Base-by-base conservation (phyloP, 2,888 invertebrate species). In the Coecobrya sp. region DNA sequence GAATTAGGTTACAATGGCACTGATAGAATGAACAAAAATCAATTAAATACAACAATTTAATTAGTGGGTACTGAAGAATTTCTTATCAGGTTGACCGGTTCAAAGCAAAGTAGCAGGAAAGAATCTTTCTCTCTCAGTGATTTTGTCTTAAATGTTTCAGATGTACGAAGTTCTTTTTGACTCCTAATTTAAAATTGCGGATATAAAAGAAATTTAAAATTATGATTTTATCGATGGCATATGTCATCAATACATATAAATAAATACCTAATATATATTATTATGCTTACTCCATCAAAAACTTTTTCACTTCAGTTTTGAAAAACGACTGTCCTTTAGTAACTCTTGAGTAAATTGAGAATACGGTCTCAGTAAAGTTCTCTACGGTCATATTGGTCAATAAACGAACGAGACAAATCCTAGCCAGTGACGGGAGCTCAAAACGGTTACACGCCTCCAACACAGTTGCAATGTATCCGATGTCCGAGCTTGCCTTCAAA, bases 291-390 rank as follows among this genome's bases (percentile, higher is more conserved):
- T 86, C 68, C 49, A 86, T 49, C 0, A 91, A 19, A 81, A 68
- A 91, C n/a, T 36, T 45, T 19, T 81, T 86, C 27, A 91, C 68
- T 86, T 91, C 91, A 22, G 30, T 49, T 59, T 79, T 91, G 55
- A 86, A 91, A 36, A 68, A 86, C 0, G 91, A 91, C 0, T 30
- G 30, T 10, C 76, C 30, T 8, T 1, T 5, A 0, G 0, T n/a
- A 11, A 81, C 68, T 8, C 22, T 25, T 0, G 86, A 25, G 55
- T 70, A 91, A 27, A 91, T 62, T n/a, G 65, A 22, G 13, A 62
- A 36, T 3, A 70, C 86, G 4, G 70, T 86, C 0, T 91, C 86
- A 0, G n/a, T 36, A 70, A 91, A 91, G 45, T 91, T 91, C 1
- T 91, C 91, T 0, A 68, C 42, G 16, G 22, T 86, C 91, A 91